These are phyloP conservation scores for Acipenser transmontanus DNA, from an alignment of 2,797 vertebrate species.

Conservation along the genomic window DNA sequence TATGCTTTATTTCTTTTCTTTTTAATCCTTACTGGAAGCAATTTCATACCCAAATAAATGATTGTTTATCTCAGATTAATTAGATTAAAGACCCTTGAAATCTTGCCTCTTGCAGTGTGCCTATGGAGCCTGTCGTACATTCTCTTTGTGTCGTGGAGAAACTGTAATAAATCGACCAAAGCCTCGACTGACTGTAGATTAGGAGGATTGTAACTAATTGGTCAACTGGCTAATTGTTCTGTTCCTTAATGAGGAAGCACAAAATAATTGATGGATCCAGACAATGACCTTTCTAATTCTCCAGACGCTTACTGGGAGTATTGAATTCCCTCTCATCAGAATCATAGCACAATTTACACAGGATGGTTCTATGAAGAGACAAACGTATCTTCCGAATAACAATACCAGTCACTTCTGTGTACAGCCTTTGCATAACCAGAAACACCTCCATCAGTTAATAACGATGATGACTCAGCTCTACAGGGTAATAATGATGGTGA, in stretches of 20 bases:
- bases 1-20: slow-evolving; percentile 39
- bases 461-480: too few relatives aligned
- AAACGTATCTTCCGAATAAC: background rate
- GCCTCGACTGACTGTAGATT: slow-evolving; percentile 50
- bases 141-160: slow-evolving; percentile 47
- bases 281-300: slow-evolving; percentile 42
- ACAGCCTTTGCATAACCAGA: too few relatives aligned
- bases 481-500: too few relatives aligned
- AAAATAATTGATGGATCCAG: slow-evolving; percentile 38
- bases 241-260: slow-evolving; percentile 51
- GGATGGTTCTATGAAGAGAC: background rate
- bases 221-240: slow-evolving; percentile 61
- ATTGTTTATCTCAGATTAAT: slow-evolving; percentile 67
- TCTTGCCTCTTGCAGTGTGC: slow-evolving; percentile 47
- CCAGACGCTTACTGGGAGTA: slow-evolving; percentile 24
- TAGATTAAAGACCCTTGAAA: slow-evolving; percentile 62
- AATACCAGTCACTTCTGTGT: background rate
- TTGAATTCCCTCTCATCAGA: slow-evolving; percentile 14
- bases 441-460: too few relatives aligned
- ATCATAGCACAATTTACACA: background rate
- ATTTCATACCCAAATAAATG: slow-evolving; percentile 49
- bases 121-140: slow-evolving; percentile 39
- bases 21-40: slow-evolving; percentile 58
- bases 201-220: slow-evolving; percentile 61
- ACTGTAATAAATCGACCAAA: slow-evolving; percentile 44